Base-by-base conservation (phyloP, 2,888 invertebrate species). In the Campaea margaritaria region DNA sequence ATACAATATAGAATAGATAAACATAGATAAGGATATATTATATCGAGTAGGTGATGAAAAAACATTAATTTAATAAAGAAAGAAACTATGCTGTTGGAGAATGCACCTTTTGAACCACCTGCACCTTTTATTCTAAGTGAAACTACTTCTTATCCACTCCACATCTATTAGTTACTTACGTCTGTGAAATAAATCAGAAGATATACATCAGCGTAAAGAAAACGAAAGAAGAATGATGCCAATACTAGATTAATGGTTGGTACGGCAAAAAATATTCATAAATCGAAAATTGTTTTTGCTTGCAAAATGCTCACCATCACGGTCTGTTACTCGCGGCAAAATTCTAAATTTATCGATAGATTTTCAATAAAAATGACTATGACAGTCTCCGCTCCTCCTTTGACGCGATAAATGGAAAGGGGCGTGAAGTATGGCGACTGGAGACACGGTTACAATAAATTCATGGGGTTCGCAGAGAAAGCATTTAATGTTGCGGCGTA, bases 191-290 rank as follows among this genome's bases (percentile, higher is more conserved):
- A 39, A 13, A 13, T 39, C 12, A 5, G 36, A 34, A 1, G 36
- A 16, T 15, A 38, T 38, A 47, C 11, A 9, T 14, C 11, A 10
- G 27, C 12, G 27, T 44, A 15, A 56, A 67, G 60, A 66, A 50
- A 31, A 57, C 51, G 58, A 52, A 55, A 31, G 63, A 62, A 42
- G 68, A 66, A 68, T 62, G 55, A 58, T 63, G 64, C 58, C 68
- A 70, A 70, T 74, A 61, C 53, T 64, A 69, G 70, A 80, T 77
- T 74, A 72, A 78, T 74, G 69, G 65, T 58, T 31, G 64, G 69
- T 60, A 50, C 16, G 61, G 58, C 58, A 56, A 61, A 70, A 68
- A 63, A 39, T 47, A 15, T 51, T 54, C 10, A 31, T 48, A 61
- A 69, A 65, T 58, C 21, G 41, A 54, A 31, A 7, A 31, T 57